Evolutionary conservation across 1,140 invertebrate species (phyloP).

Genomic region (Caenorhabditis elegans): DNA sequence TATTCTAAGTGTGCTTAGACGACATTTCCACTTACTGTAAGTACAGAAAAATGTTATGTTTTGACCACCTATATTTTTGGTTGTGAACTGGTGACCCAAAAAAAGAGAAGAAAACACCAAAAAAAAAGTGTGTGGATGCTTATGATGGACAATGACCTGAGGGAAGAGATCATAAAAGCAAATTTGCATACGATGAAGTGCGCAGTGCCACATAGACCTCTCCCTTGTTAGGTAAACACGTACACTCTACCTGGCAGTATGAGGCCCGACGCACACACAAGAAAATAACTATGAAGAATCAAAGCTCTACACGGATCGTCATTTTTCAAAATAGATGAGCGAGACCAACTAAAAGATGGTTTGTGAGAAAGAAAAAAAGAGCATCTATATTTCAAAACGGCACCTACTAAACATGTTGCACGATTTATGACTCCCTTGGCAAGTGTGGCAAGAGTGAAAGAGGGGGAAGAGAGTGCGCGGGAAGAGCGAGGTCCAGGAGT

Average conservation of each 20-base stretch:
- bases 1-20: too few relatives aligned
- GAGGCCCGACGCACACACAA: not conserved
- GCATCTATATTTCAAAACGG: slow-evolving; percentile 12
- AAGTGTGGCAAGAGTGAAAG: not conserved
- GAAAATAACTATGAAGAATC: not conserved
- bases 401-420: slow-evolving; percentile 31
- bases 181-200: slow-evolving; percentile 33
- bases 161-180: slow-evolving; percentile 22
- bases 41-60: too few relatives aligned
- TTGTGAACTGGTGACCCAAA: not conserved
- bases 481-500: not conserved
- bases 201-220: not conserved
- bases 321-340: not conserved
- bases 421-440: slow-evolving; percentile 32
- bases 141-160: not conserved
- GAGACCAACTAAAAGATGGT: not conserved
- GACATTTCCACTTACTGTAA: too few relatives aligned
- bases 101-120: not conserved
- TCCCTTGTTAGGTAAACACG: not conserved
- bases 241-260: not conserved
- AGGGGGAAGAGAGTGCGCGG: not conserved
- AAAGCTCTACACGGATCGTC: not conserved
- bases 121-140: not conserved
- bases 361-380: not conserved
- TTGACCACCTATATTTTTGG: too few relatives aligned